These are phyloP conservation scores for Psettodes erumei DNA, from an alignment of 2,113 vertebrate species.

Conservation along the genomic window DNA sequence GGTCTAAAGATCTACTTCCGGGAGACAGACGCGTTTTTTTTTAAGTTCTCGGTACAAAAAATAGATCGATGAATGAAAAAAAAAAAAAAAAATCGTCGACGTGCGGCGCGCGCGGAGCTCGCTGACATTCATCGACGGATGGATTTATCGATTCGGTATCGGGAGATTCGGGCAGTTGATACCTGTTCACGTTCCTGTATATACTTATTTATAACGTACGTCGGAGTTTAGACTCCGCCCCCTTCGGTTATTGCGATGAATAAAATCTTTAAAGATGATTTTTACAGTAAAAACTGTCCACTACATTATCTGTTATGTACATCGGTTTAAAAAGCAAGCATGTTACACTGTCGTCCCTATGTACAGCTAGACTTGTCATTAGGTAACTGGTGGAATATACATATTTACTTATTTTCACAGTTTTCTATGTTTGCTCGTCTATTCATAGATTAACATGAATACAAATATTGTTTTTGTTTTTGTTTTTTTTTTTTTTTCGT, in stretches of 20 bases:
- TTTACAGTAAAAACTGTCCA: slow-evolving; percentile 91
- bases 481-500: too few relatives aligned
- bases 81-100: slow-evolving; percentile 71
- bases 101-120: slow-evolving; percentile 66
- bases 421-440: slow-evolving; percentile 85
- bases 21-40: slow-evolving; percentile 52
- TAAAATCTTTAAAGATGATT: slow-evolving; percentile 92
- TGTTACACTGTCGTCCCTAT: slow-evolving; percentile 87
- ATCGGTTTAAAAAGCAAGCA: slow-evolving; percentile 99
- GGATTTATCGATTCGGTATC: slow-evolving; percentile 71
- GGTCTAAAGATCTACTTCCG: slow-evolving; percentile 56
- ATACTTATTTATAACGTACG: slow-evolving; percentile 20
- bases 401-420: slow-evolving; percentile 94
- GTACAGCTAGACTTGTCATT: slow-evolving; percentile 83
- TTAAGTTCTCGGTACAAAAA: slow-evolving; percentile 68
- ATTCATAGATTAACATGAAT: slow-evolving; percentile 71
- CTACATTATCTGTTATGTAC: slow-evolving; percentile 91
- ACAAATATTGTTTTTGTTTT: too few relatives aligned
- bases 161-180: slow-evolving; percentile 72
- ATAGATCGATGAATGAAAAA: slow-evolving; percentile 72
- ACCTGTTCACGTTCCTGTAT: slow-evolving; percentile 68
- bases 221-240: too few relatives aligned
- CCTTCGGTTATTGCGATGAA: slow-evolving; percentile 96
- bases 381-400: slow-evolving; percentile 94
- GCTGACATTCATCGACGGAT: slow-evolving; percentile 76